phyloP scores from a whole-genome alignment of 2,888 invertebrate species.

The Acleris emargana region DNA sequence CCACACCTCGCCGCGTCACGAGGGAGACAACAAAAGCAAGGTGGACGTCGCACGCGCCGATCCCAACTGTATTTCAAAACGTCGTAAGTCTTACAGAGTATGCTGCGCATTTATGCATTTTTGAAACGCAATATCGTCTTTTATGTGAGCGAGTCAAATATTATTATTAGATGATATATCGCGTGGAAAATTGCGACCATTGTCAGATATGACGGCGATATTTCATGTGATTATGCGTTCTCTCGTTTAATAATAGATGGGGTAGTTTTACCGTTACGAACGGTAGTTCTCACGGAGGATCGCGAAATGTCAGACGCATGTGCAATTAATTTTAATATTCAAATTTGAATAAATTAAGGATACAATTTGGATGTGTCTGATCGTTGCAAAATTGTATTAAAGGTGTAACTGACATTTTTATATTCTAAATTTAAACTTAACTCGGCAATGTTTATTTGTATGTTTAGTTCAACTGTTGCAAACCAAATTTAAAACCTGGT shows the following conservation, averaged over 20 bases:
- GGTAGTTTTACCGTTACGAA: constrained; percentile 52
- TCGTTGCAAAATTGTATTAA: too few relatives aligned
- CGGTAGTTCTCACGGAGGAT: constrained; percentile 25
- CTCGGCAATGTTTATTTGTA: too few relatives aligned
- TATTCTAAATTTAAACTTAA: too few relatives aligned
- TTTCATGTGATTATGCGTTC: constrained; percentile 79
- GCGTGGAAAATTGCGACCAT: constrained; percentile 82
- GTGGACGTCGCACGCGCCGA: constrained; percentile 29
- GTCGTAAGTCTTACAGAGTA: constrained; percentile 7
- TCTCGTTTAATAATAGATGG: constrained; percentile 73
- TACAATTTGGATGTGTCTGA: too few relatives aligned
- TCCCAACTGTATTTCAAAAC: constrained; percentile 4
- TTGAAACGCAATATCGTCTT: background rate
- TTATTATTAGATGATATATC: constrained; percentile 82
- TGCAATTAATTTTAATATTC: too few relatives aligned
- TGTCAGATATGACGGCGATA: constrained; percentile 68
- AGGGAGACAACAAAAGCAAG: constrained; percentile 27
- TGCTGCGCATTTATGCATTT: background rate
- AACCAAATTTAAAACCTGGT: too few relatives aligned
- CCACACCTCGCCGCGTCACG: constrained; percentile 9
- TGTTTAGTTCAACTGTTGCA: too few relatives aligned
- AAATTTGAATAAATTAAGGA: too few relatives aligned
- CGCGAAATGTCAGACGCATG: background rate
- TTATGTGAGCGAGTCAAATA: constrained; percentile 56
- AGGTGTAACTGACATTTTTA: too few relatives aligned